Conservation (phyloP, 2,888 invertebrate genomes). For the Cylindroiulus punctatus region DNA sequence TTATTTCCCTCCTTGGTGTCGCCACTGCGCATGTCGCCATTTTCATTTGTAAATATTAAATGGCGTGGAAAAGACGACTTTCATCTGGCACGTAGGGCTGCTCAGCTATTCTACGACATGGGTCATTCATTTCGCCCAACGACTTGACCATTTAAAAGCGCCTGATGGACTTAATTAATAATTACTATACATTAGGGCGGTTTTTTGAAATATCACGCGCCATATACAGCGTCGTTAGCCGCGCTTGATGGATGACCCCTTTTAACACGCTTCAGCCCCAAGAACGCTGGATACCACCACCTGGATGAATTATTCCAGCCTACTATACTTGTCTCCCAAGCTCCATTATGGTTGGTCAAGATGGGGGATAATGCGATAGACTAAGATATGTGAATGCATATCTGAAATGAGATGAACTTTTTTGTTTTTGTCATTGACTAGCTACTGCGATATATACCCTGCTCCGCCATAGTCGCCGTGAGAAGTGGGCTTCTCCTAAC, state of each 20-base stretch:
- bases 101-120: slow-evolving; percentile 34
- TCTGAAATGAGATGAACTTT: no score
- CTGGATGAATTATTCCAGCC: neutral
- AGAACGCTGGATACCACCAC: neutral
- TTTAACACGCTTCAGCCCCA: neutral
- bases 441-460: no score
- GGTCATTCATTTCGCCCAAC: slow-evolving; percentile 38
- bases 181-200: slow-evolving; percentile 13
- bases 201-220: slow-evolving; percentile 16
- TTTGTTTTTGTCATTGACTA: no score
- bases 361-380: no score
- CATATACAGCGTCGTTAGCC: slow-evolving; percentile 5
- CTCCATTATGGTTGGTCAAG: neutral
- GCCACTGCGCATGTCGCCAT: neutral
- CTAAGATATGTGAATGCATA: no score
- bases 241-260: slow-evolving; percentile 8
- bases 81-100: slow-evolving; percentile 20
- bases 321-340: neutral
- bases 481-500: no score
- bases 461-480: no score
- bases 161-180: slow-evolving; percentile 37
- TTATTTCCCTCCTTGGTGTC: neutral
- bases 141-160: slow-evolving; percentile 8
- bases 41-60: slow-evolving; percentile 38
- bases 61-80: slow-evolving; percentile 34